These are phyloP conservation scores for Climacteris rufus DNA, from an alignment of 2,113 vertebrate species.

Conservation along the genomic window DNA sequence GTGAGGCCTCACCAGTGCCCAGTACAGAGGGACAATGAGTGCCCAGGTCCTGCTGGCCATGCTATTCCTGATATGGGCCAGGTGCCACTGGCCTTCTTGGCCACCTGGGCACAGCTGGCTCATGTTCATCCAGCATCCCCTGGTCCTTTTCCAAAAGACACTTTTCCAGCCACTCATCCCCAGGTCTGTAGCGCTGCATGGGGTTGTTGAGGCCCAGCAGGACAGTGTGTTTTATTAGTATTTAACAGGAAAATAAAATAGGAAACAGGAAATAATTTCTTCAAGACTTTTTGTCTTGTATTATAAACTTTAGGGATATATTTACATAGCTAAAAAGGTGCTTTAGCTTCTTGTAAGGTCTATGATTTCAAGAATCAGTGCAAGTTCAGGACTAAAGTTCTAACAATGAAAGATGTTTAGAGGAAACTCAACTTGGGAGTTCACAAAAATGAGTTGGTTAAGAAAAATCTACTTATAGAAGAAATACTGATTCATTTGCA, in stretches of 20 bases:
- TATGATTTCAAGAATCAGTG: background rate
- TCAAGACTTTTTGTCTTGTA: background rate
- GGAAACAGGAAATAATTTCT: background rate
- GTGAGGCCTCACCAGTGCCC: background rate
- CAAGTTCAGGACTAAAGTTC: background rate
- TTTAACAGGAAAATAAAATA: background rate
- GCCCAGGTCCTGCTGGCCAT: background rate
- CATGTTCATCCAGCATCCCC: background rate
- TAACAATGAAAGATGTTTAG: background rate
- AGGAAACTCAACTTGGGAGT: background rate
- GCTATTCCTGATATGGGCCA: accelerated
- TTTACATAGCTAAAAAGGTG: background rate
- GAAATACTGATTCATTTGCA: background rate
- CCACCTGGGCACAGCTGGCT: background rate
- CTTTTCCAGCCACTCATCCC: background rate
- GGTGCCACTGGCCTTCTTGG: background rate
- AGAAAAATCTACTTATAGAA: background rate
- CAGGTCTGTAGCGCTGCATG: background rate
- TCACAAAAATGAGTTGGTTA: background rate
- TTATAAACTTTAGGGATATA: background rate
- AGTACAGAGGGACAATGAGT: accelerated
- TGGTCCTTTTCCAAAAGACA: background rate
- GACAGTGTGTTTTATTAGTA: background rate
- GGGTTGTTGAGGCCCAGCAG: background rate
- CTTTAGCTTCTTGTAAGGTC: background rate